Percentiles rank a stretch among this genome's conserved stretches.
phyloP scores from a whole-genome alignment of 2,797 vertebrate genomes.

The Labroides dimidiatus region DNA sequence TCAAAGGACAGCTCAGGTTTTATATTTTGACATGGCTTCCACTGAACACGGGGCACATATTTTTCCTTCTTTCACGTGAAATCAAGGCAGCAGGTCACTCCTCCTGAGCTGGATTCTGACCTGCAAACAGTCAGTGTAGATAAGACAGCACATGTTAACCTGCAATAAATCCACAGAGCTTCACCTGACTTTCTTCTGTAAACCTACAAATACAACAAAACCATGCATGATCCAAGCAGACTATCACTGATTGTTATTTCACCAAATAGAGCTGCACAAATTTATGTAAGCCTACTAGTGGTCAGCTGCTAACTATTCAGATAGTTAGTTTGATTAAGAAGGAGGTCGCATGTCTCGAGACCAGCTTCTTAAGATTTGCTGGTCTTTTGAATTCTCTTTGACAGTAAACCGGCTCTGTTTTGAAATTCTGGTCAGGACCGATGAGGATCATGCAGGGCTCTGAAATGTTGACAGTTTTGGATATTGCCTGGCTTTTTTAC shows the following conservation, averaged over 20 bases:
- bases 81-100: constrained; percentile 1
- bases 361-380: background rate
- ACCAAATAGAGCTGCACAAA: background rate
- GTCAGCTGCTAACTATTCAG: background rate
- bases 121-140: constrained; percentile 2
- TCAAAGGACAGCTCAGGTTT: too few relatives aligned
- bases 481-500: too few relatives aligned
- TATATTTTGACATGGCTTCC: too few relatives aligned
- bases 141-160: constrained; percentile 11
- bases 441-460: too few relatives aligned
- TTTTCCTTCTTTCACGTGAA: background rate
- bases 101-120: constrained; percentile 28
- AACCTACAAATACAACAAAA: background rate
- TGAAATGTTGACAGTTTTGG: too few relatives aligned
- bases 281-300: background rate
- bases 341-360: background rate
- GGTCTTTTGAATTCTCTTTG: background rate
- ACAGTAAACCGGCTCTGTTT: background rate
- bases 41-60: background rate
- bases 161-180: background rate
- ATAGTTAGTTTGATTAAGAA: background rate
- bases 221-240: background rate
- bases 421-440: too few relatives aligned
- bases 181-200: constrained; percentile 2
- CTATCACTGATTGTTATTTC: background rate